phyloP scores from a whole-genome alignment of 2,888 invertebrate genomes.

The Globia sparganii region DNA sequence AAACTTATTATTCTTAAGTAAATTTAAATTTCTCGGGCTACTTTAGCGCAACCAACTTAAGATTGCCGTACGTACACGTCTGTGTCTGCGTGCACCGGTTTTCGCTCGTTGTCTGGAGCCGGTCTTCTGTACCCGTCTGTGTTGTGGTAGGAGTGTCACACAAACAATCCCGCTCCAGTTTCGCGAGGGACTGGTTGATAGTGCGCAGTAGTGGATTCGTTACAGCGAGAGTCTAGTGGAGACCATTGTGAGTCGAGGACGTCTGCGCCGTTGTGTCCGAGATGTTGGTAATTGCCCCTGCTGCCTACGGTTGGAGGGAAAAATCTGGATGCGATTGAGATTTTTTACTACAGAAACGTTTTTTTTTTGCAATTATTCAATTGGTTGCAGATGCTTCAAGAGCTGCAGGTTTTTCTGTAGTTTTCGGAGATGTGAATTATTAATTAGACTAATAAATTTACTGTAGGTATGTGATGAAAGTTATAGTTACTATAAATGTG shows the following conservation, averaged over 20 bases:
- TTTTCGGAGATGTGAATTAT: no score
- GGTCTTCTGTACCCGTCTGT: conserved; percentile 26
- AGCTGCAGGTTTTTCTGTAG: not conserved
- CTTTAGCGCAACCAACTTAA: not conserved
- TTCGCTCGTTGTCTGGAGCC: not conserved
- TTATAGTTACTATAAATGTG: not conserved
- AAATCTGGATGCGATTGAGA: conserved; percentile 73
- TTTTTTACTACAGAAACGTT: conserved; percentile 15
- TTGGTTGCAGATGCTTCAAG: conserved; percentile 2
- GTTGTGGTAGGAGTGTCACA: conserved; percentile 75
- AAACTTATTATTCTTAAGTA: no score
- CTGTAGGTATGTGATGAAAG: not conserved
- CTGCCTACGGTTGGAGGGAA: conserved; percentile 71
- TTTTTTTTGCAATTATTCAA: conserved; percentile 11
- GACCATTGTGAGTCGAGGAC: conserved; percentile 88
- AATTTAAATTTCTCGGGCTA: not conserved
- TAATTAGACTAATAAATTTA: not conserved
- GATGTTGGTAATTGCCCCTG: conserved; percentile 89
- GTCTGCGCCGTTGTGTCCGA: conserved; percentile 89
- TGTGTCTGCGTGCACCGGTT: not conserved
- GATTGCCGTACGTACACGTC: not conserved
- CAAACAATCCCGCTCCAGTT: conserved; percentile 88
- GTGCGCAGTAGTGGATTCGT: conserved; percentile 88
- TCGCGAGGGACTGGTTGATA: conserved; percentile 84
- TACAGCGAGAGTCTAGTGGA: conserved; percentile 87